Evolutionary conservation across 2,888 invertebrate species (phyloP).

Genomic region (Graphium colonna): DNA sequence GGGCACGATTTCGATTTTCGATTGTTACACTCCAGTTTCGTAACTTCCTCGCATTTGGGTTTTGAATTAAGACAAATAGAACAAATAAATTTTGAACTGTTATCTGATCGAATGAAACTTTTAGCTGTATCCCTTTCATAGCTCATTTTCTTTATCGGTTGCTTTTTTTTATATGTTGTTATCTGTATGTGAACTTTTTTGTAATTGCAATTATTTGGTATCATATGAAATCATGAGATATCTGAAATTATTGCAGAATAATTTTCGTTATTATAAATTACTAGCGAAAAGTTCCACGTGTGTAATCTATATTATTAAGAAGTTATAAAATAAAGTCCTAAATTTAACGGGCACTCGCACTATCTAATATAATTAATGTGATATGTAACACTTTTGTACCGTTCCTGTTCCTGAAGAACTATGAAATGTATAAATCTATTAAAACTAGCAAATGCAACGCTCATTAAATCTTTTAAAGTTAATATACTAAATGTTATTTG

Average conservation of each 20-base stretch:
- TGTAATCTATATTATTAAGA: too few species aligned
- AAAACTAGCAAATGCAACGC: too few species aligned
- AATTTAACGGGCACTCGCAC: too few species aligned
- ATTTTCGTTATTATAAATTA: too few species aligned
- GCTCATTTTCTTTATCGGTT: slow-evolving; percentile 25
- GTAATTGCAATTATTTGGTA: slow-evolving; percentile 37
- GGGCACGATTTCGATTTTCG: slow-evolving; percentile 40
- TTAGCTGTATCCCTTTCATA: slow-evolving; percentile 28
- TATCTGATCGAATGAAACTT: slow-evolving; percentile 24
- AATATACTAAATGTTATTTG: too few species aligned
- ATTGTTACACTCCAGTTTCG: slow-evolving; percentile 29
- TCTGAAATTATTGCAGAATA: slow-evolving; percentile 14
- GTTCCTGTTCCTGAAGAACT: too few species aligned
- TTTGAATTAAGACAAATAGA: slow-evolving; percentile 53
- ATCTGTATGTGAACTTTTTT: slow-evolving; percentile 52
- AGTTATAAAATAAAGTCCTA: too few species aligned
- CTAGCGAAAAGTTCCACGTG: too few species aligned
- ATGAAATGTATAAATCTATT: too few species aligned
- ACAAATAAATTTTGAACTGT: slow-evolving; percentile 46
- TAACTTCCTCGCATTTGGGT: slow-evolving; percentile 23
- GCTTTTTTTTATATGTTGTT: slow-evolving; percentile 43
- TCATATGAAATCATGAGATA: slow-evolving; percentile 42
- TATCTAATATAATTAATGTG: too few species aligned
- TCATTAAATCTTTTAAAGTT: too few species aligned
- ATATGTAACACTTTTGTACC: too few species aligned